A percentile compares a stretch with the other conserved stretches of the same genome.
phyloP scores from a whole-genome alignment of 1,140 invertebrate genomes.

The Trialeurodes vaporariorum region DNA sequence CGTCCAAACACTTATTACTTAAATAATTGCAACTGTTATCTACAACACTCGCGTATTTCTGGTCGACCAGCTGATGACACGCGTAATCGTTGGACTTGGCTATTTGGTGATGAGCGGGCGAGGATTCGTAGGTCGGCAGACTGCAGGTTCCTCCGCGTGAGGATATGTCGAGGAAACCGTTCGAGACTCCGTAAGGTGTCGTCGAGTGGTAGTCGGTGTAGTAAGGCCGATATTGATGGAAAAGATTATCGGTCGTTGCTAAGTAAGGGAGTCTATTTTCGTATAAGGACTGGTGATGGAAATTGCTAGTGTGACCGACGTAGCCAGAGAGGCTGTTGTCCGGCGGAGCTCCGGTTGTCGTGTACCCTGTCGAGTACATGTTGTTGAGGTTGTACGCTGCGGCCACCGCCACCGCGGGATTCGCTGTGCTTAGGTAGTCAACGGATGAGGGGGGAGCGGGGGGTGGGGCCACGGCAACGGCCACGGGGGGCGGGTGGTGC shows the following conservation, averaged over 20 bases:
- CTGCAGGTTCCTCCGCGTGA: conserved; percentile 36
- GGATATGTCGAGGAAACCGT: conserved; percentile 61
- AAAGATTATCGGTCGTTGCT: conserved; percentile 64
- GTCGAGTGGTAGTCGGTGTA: conserved; percentile 63
- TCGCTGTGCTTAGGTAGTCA: conserved; percentile 51
- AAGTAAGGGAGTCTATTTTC: conserved; percentile 54
- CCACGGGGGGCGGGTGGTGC: conserved; percentile 32
- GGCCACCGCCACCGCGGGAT: conserved; percentile 43
- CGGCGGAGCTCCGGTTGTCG: conserved; percentile 39
- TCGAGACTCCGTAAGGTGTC: conserved; percentile 55
- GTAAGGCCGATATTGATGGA: conserved; percentile 74
- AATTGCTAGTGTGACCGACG: conserved; percentile 58
- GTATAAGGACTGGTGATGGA: conserved; percentile 52
- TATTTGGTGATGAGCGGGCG: conserved; percentile 39
- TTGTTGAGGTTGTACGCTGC: conserved; percentile 72
- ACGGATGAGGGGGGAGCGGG: conserved; percentile 35
- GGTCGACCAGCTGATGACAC: conserved; percentile 21
- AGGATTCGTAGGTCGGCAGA: conserved; percentile 40
- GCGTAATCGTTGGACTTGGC: conserved; percentile 37
- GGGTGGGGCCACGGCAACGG: conserved; percentile 30
- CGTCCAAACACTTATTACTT: conserved; percentile 37
- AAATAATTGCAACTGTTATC: conserved; percentile 42
- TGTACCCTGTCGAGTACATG: conserved; percentile 57
- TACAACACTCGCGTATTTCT: conserved; percentile 36
- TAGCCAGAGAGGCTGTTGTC: conserved; percentile 51